Percentiles rank a stretch among this genome's conserved stretches.
These are phyloP conservation scores for Machimus atricapillus DNA, from an alignment of 2,888 invertebrate species.

Conservation along the genomic window DNA sequence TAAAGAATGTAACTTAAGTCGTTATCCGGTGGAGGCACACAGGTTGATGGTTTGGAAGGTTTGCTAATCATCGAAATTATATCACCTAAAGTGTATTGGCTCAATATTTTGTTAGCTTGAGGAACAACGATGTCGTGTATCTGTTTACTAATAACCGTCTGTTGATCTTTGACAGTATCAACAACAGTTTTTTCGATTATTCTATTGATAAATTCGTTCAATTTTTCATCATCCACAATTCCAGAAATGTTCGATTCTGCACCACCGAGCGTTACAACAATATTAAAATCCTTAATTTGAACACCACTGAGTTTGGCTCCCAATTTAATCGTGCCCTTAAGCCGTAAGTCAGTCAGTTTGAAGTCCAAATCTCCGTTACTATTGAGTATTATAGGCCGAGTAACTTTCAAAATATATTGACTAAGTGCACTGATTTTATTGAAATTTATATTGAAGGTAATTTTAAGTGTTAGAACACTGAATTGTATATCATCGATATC, in stretches of 20 bases:
- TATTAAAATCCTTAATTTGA: constrained; percentile 49
- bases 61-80: constrained; percentile 14
- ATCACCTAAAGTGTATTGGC: not conserved
- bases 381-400: not conserved
- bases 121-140: constrained; percentile 23
- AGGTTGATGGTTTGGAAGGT: not conserved
- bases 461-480: constrained; percentile 53
- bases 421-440: not conserved
- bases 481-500: constrained; percentile 54
- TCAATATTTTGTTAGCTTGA: not conserved
- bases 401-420: not conserved
- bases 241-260: constrained; percentile 55
- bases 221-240: constrained; percentile 42
- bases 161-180: not conserved
- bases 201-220: constrained; percentile 21
- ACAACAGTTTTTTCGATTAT: constrained; percentile 21
- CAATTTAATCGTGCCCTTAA: constrained; percentile 56
- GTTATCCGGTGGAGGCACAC: not conserved
- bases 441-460: constrained; percentile 52
- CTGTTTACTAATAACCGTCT: not conserved
- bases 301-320: not conserved
- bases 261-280: constrained; percentile 52
- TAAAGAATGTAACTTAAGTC: not conserved
- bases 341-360: constrained; percentile 52
- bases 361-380: constrained; percentile 54